Percentiles rank a stretch among this genome's conserved stretches.
Conservation (phyloP, 2,113 vertebrate species). For the Perognathus longimembris region DNA sequence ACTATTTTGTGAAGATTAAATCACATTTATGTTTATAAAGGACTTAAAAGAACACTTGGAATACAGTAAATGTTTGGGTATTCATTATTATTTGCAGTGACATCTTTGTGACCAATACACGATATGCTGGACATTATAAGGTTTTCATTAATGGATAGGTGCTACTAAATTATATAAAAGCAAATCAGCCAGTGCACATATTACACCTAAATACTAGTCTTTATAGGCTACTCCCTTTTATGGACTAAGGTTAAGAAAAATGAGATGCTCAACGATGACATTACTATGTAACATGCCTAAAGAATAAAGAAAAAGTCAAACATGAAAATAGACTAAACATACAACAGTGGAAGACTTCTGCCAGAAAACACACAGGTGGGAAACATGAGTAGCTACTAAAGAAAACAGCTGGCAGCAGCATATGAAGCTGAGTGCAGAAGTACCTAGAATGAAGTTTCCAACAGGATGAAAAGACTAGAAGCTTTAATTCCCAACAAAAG, state of each 20-base stretch:
- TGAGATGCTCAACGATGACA: neutral
- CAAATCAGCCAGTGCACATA: neutral
- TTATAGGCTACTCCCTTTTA: conserved; percentile 6
- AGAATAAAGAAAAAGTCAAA: neutral
- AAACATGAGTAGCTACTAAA: neutral
- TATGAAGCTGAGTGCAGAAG: neutral
- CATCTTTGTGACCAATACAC: neutral
- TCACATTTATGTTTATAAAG: conserved; percentile 13
- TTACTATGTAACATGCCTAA: neutral
- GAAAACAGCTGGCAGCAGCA: neutral
- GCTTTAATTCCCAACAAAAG: neutral
- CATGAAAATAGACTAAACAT: neutral
- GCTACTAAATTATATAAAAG: conserved; percentile 12
- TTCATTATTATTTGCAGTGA: conserved; percentile 22
- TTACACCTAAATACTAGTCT: neutral
- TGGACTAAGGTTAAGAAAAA: neutral
- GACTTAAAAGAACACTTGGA: neutral
- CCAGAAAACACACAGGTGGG: conserved; percentile 31
- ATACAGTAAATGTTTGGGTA: neutral
- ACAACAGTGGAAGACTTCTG: neutral
- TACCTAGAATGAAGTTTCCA: conserved; percentile 11
- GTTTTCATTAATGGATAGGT: conserved; percentile 2
- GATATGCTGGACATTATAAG: neutral
- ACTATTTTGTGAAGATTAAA: conserved; percentile 25
- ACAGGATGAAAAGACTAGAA: neutral